A percentile compares a stretch with the other conserved stretches of the same genome.
phyloP scores from a whole-genome alignment of 2,113 vertebrate genomes.

The Lagopus muta region DNA sequence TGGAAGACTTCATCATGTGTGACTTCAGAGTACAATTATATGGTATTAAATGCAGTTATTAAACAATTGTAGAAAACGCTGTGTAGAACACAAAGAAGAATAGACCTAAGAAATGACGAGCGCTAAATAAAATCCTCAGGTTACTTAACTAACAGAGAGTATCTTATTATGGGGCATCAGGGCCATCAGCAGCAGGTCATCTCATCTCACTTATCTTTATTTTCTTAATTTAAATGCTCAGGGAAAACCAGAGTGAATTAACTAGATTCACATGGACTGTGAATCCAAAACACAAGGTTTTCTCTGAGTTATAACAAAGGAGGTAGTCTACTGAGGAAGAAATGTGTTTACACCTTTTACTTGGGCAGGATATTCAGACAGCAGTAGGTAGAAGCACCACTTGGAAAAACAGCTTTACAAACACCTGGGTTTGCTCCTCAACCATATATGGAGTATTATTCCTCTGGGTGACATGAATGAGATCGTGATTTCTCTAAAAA shows the following conservation, averaged over 20 bases:
- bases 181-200: not conserved
- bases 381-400: not conserved
- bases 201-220: not conserved
- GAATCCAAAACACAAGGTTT: not conserved
- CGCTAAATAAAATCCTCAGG: not conserved
- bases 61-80: slow-evolving; percentile 12
- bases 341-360: not conserved
- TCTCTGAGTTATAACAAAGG: not conserved
- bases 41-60: slow-evolving; percentile 33
- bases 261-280: not conserved
- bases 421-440: not conserved
- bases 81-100: not conserved
- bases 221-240: slow-evolving; percentile 11
- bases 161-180: not conserved
- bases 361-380: not conserved
- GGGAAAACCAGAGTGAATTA: not conserved
- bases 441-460: not conserved
- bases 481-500: slow-evolving; percentile 13
- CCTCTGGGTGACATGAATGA: not conserved
- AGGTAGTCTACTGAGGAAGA: not conserved
- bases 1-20: slow-evolving; percentile 6
- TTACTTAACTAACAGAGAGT: slow-evolving; percentile 19
- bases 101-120: not conserved
- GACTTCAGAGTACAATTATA: slow-evolving; percentile 38
- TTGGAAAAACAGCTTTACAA: not conserved